A percentile compares a stretch with the other conserved stretches of the same genome.
These are phyloP conservation scores for Candoia aspera DNA, from an alignment of 2,113 vertebrate species.

Conservation along the genomic window DNA sequence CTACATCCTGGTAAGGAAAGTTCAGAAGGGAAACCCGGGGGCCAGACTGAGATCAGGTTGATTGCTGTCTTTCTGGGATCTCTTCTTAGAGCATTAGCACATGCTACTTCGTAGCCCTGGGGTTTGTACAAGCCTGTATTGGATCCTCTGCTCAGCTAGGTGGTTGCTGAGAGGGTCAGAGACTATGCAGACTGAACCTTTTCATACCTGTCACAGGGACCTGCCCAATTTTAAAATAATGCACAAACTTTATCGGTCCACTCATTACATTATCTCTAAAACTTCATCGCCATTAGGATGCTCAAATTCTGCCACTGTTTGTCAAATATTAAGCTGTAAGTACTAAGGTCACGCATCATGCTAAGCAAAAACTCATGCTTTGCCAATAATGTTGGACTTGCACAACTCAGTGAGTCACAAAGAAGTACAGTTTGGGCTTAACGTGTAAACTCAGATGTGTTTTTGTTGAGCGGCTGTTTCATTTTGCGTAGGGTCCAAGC, in stretches of 20 bases:
- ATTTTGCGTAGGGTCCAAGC: neutral
- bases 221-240: neutral
- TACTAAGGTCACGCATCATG: neutral
- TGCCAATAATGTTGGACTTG: neutral
- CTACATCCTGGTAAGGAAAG: constrained; percentile 83
- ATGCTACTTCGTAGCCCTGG: too few relatives aligned
- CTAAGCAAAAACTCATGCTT: too few relatives aligned
- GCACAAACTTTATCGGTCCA: neutral
- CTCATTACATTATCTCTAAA: neutral
- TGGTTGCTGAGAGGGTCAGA: neutral
- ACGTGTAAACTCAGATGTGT: neutral
- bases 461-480: neutral
- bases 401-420: neutral
- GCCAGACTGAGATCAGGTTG: neutral
- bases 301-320: neutral
- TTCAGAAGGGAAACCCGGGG: neutral
- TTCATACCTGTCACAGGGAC: neutral
- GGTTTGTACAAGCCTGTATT: neutral
- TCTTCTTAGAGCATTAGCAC: neutral
- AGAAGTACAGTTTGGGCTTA: neutral
- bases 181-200: neutral
- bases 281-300: too few relatives aligned
- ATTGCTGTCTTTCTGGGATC: neutral
- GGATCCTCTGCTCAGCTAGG: neutral
- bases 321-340: neutral